A percentile compares a stretch with the other conserved stretches of the same genome.
These are phyloP conservation scores for Melanophora roralis DNA, from an alignment of 2,888 invertebrate genomes.

Conservation along the genomic window DNA sequence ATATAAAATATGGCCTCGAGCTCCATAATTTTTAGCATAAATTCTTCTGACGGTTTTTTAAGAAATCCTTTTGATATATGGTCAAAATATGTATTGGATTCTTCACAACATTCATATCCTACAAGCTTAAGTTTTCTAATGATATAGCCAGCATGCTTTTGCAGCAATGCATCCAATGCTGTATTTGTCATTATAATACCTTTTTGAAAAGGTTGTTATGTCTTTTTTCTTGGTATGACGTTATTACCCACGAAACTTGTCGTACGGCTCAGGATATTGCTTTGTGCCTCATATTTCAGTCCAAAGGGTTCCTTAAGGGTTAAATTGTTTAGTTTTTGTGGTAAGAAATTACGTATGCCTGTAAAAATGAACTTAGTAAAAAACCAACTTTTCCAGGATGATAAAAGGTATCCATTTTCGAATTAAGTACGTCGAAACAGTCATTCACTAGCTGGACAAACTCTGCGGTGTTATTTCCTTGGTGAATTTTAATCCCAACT, in stretches of 20 bases:
- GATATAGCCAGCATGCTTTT: too few relatives aligned
- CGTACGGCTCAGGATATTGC: constrained; percentile 33
- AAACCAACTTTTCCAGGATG: constrained; percentile 19
- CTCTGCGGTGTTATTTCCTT: constrained; percentile 51
- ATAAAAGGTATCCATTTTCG: constrained; percentile 2
- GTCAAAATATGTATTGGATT: too few relatives aligned
- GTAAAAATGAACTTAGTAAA: too few relatives aligned
- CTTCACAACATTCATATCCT: too few relatives aligned
- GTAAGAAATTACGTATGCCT: too few relatives aligned
- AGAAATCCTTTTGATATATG: too few relatives aligned
- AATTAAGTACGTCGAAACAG: too few relatives aligned
- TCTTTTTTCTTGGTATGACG: constrained; percentile 26
- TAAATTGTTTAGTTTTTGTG: not conserved
- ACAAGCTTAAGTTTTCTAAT: too few relatives aligned
- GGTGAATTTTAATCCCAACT: constrained; percentile 22
- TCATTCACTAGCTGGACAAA: constrained; percentile 57
- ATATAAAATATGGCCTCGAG: too few relatives aligned
- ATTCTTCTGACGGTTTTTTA: too few relatives aligned
- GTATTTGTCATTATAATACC: constrained; percentile 43
- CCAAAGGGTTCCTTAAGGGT: constrained; percentile 21
- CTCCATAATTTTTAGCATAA: too few relatives aligned
- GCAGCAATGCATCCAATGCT: too few relatives aligned
- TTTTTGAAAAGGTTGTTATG: constrained; percentile 44
- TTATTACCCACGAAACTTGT: constrained; percentile 4
- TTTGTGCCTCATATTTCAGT: not conserved